phyloP scores from a whole-genome alignment of 2,797 vertebrate species.

The Psittacula echo region DNA sequence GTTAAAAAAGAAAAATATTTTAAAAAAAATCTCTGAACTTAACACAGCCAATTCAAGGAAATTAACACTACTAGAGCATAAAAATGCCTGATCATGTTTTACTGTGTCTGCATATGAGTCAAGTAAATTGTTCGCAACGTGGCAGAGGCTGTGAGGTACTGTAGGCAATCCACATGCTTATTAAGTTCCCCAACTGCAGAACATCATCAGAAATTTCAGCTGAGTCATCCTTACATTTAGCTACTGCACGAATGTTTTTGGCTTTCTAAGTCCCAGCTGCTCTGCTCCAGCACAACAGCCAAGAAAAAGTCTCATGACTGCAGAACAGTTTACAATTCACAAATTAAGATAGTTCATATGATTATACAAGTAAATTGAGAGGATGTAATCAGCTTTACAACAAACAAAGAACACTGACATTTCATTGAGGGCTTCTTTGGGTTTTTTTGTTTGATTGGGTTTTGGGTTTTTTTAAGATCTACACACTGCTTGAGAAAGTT shows the following conservation, averaged over 20 bases:
- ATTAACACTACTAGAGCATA: not conserved
- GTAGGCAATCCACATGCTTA: not conserved
- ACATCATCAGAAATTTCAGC: slow-evolving; percentile 27
- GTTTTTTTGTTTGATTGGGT: no score
- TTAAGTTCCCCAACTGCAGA: not conserved
- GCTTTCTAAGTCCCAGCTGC: not conserved
- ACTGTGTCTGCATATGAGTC: not conserved
- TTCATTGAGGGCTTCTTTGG: not conserved
- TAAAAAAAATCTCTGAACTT: not conserved
- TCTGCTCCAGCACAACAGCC: not conserved
- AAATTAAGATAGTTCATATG: not conserved
- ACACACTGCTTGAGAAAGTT: not conserved
- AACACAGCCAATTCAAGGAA: not conserved
- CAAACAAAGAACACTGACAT: not conserved
- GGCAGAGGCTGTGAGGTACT: not conserved
- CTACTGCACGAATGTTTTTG: not conserved
- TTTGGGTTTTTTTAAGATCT: not conserved
- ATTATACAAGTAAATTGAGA: not conserved
- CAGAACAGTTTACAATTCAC: slow-evolving; percentile 8
- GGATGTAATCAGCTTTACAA: not conserved
- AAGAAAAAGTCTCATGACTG: slow-evolving; percentile 18
- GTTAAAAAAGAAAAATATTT: not conserved
- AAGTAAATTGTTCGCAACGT: accelerated
- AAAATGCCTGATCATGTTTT: not conserved
- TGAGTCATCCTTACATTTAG: slow-evolving; percentile 55